A percentile compares a stretch with the other conserved stretches of the same genome.
phyloP scores from a whole-genome alignment of 2,113 vertebrate species.

The Peromyscus leucopus region DNA sequence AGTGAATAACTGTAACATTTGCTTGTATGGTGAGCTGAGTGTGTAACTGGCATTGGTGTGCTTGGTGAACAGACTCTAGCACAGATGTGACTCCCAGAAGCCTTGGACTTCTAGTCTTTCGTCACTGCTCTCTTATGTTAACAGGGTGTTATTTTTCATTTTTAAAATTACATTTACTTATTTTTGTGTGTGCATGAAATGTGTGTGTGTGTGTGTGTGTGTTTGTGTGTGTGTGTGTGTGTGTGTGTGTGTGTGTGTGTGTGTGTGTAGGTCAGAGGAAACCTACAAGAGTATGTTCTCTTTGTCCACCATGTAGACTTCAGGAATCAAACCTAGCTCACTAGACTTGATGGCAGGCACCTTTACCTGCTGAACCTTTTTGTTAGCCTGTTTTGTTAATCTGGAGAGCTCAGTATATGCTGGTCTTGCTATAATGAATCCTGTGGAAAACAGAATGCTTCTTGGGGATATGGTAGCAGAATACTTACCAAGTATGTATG shows the following conservation, averaged over 20 bases:
- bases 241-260: not conserved
- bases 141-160: not conserved
- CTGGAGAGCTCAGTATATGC: not conserved
- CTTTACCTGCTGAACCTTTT: not conserved
- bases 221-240: not conserved
- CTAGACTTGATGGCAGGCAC: not conserved
- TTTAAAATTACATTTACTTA: not conserved
- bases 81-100: not conserved
- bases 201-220: too few species aligned
- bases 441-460: not conserved
- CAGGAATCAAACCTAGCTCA: not conserved
- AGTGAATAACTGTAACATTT: not conserved
- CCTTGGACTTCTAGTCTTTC: not conserved
- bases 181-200: not conserved
- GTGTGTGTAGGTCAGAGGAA: not conserved
- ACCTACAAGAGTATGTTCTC: too few species aligned
- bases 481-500: not conserved
- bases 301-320: not conserved
- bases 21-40: not conserved
- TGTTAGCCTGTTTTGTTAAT: not conserved
- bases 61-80: too few species aligned
- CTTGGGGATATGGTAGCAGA: not conserved
- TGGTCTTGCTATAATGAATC: not conserved
- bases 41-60: not conserved
- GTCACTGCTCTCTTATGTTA: not conserved